Conservation (phyloP, 2,888 invertebrate genomes). For the Trimorus sp. region DNA sequence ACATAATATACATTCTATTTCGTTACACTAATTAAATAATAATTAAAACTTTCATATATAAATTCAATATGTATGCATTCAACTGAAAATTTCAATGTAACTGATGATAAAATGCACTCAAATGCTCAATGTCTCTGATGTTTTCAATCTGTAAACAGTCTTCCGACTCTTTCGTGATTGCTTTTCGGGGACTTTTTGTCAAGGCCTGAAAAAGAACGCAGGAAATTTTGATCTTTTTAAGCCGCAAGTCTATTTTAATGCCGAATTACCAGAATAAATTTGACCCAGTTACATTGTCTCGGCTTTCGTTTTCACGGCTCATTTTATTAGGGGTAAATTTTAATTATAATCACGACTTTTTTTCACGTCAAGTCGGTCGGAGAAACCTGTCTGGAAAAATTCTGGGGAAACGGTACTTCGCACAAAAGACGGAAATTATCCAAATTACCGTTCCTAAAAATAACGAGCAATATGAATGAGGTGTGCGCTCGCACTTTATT, state of each 20-base stretch:
- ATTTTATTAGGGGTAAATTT: background rate
- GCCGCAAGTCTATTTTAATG: constrained; percentile 18
- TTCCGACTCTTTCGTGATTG: too few species aligned
- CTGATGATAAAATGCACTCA: too few species aligned
- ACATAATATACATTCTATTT: too few species aligned
- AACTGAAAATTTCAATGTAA: too few species aligned
- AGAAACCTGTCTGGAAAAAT: background rate
- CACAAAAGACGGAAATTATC: too few species aligned
- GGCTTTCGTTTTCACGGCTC: background rate
- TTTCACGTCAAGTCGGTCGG: background rate
- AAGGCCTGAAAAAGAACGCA: too few species aligned
- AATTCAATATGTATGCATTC: too few species aligned
- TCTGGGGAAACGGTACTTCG: background rate
- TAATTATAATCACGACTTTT: background rate
- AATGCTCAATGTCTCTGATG: too few species aligned
- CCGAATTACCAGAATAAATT: constrained; percentile 65
- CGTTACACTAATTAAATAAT: too few species aligned
- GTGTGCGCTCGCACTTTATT: constrained; percentile 8
- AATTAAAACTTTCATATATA: too few species aligned
- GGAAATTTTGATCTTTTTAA: background rate
- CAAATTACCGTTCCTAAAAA: constrained; percentile 3
- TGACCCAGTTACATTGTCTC: constrained; percentile 61
- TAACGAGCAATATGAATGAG: background rate
- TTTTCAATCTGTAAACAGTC: too few species aligned
- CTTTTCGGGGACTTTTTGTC: too few species aligned